Conservation (phyloP, 2,113 vertebrate genomes). For the Hemiprocne comata region DNA sequence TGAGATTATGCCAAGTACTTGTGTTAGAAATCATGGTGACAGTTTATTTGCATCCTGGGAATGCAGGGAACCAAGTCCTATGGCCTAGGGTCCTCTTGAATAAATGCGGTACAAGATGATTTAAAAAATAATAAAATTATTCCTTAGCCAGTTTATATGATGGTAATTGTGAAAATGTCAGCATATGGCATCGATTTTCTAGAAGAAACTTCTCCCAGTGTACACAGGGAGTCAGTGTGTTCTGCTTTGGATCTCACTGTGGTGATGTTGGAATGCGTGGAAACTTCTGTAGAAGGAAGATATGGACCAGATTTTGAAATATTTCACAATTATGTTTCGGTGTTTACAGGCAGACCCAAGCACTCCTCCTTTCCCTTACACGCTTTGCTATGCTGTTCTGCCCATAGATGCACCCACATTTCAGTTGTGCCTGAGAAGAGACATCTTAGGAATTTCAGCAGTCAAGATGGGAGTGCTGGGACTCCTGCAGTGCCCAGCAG, state of each 20-base stretch:
- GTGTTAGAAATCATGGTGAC: neutral
- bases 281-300: neutral
- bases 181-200: fast-evolving
- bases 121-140: neutral
- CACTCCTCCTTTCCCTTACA: neutral
- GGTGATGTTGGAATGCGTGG: neutral
- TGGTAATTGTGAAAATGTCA: neutral
- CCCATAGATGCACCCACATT: fast-evolving
- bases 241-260: fast-evolving
- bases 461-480: fast-evolving
- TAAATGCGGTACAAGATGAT: neutral
- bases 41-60: neutral
- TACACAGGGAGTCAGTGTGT: too few species aligned
- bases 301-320: neutral
- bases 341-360: neutral
- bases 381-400: neutral
- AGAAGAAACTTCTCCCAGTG: neutral
- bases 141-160: neutral
- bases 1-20: neutral
- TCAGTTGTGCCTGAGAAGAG: fast-evolving
- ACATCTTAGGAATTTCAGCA: fast-evolving
- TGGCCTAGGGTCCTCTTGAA: neutral
- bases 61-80: fast-evolving
- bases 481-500: fast-evolving
- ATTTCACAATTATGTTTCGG: fast-evolving